Evolutionary conservation across 2,888 invertebrate species (phyloP), one percentile per base, ranked within the genome.

Genomic region (Pseudeuparius sepicola): DNA sequence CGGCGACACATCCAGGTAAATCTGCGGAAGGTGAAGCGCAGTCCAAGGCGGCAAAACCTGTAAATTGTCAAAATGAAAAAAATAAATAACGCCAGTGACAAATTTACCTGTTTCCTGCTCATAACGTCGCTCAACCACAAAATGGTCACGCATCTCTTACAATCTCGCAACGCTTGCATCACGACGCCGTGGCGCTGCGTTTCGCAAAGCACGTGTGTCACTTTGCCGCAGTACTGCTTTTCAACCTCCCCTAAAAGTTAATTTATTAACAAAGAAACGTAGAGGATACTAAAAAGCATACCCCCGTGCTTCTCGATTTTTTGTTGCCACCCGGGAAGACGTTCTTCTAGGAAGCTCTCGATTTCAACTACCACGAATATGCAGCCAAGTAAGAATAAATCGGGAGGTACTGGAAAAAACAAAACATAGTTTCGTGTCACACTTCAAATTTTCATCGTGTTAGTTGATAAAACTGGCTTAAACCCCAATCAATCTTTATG

Each of bases 61-160:
- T 7, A 28, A 25, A 27, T 26, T n/a, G n/a, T n/a, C n/a, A n/a
- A n/a, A n/a, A n/a, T n/a, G n/a, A n/a, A n/a, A n/a, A n/a, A n/a
- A n/a, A n/a, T n/a, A n/a, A n/a, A n/a, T n/a, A n/a, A n/a, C n/a
- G n/a, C n/a, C n/a, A n/a, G n/a, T n/a, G n/a, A n/a, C n/a, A 18
- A 16, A 10, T 23, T 3, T 30, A 42, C 43, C 52, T 85, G 85
- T 49, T 87, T 85, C 30, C 84, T 79, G 13, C 76, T 59, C 52
- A 97, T 75, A 4, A 89, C 83, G 61, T 98, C 97, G 39, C 86
- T 90, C 17, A 98, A 67, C 90, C 90, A 92, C 56, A 81, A 79
- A 1, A 85, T 77, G 5, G 87, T 88, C 2, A 90, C 82, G 49
- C 87, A 62, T n/a, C 63, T 68, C 50, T 78, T 78, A 3, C 72